These are phyloP conservation scores for Kryptolebias ocellatus DNA, from an alignment of 2,797 vertebrate species.

Conservation along the genomic window DNA sequence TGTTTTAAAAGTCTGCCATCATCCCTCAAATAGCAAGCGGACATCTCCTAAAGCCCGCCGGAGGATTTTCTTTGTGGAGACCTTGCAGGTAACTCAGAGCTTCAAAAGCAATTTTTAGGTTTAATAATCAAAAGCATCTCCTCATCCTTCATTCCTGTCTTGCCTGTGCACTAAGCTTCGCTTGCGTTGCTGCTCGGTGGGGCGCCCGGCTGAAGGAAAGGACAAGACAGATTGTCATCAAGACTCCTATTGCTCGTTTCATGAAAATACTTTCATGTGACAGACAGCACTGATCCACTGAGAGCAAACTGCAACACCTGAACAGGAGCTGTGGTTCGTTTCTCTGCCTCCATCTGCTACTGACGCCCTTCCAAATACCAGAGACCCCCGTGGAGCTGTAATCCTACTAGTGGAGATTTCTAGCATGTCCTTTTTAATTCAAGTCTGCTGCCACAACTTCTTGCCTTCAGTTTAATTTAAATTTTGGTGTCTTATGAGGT, in stretches of 20 bases:
- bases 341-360: constrained; percentile 60
- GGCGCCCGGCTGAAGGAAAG: constrained; percentile 52
- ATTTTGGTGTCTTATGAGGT: constrained; percentile 20
- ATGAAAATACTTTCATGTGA: constrained; percentile 51
- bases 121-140: constrained; percentile 62
- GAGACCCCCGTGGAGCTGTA: constrained; percentile 52
- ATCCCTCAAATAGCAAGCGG: constrained; percentile 48
- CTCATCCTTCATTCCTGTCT: constrained; percentile 38
- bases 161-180: constrained; percentile 35
- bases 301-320: constrained; percentile 54
- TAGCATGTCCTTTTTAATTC: constrained; percentile 61
- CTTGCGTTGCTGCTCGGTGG: constrained; percentile 41
- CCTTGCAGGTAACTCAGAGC: constrained; percentile 49
- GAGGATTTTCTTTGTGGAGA: constrained; percentile 44
- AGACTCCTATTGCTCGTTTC: constrained; percentile 41
- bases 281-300: constrained; percentile 45
- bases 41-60: constrained; percentile 53
- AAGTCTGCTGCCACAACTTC: constrained; percentile 46
- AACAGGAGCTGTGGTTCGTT: constrained; percentile 50
- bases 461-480: constrained; percentile 41
- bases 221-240: constrained; percentile 56
- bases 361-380: constrained; percentile 59
- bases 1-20: constrained; percentile 52
- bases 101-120: constrained; percentile 42
- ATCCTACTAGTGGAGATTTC: constrained; percentile 49